A percentile compares a stretch with the other conserved stretches of the same genome.
These are phyloP conservation scores for Pomatostomus ruficeps DNA, from an alignment of 2,113 vertebrate genomes.

Conservation along the genomic window DNA sequence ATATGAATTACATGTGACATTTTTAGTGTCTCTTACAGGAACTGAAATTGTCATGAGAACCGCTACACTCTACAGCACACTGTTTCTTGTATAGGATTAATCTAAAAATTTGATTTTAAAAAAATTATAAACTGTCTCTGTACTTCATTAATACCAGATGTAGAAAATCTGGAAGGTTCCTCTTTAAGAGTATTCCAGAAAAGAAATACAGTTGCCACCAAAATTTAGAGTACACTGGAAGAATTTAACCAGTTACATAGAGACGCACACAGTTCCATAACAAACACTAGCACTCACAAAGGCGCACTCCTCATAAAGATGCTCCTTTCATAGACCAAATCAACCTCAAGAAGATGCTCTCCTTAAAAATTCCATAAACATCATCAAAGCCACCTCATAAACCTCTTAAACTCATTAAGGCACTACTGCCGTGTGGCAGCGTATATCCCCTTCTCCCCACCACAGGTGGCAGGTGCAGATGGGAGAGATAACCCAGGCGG, in stretches of 20 bases:
- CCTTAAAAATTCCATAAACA: neutral
- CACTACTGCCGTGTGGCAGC: no score
- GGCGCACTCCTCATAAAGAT: accelerated
- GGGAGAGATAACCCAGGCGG: no score
- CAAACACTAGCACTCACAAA: neutral
- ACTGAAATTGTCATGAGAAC: neutral
- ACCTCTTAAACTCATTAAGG: neutral
- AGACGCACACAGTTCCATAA: neutral
- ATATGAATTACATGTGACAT: constrained; percentile 7
- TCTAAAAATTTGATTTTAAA: neutral
- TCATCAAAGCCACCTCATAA: neutral
- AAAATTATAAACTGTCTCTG: neutral
- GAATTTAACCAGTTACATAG: neutral
- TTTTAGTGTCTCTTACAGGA: constrained; percentile 9
- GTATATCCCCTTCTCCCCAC: no score
- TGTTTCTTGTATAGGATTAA: neutral
- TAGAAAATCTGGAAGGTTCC: neutral
- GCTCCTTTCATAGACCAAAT: no score
- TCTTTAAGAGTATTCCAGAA: neutral
- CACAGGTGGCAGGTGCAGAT: no score
- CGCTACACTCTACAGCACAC: neutral
- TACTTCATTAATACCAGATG: neutral
- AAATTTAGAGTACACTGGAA: neutral
- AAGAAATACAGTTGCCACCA: neutral
- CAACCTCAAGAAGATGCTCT: neutral